Percentiles rank a stretch among this genome's conserved stretches.
Evolutionary conservation across 2,113 vertebrate genomes (phyloP).

Genomic region (Podocnemis expansa): DNA sequence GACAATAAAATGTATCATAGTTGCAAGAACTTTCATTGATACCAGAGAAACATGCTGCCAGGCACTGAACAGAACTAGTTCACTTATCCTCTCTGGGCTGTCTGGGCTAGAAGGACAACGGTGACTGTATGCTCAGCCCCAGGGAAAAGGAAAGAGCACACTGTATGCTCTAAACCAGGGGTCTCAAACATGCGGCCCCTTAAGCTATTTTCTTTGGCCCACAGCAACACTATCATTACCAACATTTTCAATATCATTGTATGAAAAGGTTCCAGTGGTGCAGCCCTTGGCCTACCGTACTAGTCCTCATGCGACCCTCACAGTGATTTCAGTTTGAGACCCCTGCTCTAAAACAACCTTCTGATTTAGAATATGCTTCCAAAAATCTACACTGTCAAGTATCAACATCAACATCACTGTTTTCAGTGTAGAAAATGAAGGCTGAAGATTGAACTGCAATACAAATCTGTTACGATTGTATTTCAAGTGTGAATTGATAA

Average conservation of each 20-base stretch:
- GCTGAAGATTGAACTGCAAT: background rate
- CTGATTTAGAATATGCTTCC: background rate
- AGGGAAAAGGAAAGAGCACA: background rate
- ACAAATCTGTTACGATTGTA: background rate
- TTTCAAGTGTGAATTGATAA: background rate
- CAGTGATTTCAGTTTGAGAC: too few relatives aligned
- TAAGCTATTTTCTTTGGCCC: too few relatives aligned
- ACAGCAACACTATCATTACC: too few relatives aligned
- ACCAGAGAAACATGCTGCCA: background rate
- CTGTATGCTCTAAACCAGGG: too few relatives aligned
- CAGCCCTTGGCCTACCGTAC: too few relatives aligned
- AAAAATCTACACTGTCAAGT: background rate
- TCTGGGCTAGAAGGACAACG: background rate
- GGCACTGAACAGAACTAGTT: background rate
- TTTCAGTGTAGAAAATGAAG: background rate
- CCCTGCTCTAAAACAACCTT: rapidly evolving
- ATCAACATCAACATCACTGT: rapidly evolving
- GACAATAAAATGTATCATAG: background rate
- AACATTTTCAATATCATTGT: too few relatives aligned
- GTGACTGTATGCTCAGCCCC: background rate
- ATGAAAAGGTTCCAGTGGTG: too few relatives aligned
- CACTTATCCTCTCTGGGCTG: background rate
- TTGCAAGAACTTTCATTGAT: too few relatives aligned
- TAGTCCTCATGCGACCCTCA: too few relatives aligned
- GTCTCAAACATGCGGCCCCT: too few relatives aligned